phyloP scores from a whole-genome alignment of 2,888 invertebrate species.

The Oxycera nigricornis region DNA sequence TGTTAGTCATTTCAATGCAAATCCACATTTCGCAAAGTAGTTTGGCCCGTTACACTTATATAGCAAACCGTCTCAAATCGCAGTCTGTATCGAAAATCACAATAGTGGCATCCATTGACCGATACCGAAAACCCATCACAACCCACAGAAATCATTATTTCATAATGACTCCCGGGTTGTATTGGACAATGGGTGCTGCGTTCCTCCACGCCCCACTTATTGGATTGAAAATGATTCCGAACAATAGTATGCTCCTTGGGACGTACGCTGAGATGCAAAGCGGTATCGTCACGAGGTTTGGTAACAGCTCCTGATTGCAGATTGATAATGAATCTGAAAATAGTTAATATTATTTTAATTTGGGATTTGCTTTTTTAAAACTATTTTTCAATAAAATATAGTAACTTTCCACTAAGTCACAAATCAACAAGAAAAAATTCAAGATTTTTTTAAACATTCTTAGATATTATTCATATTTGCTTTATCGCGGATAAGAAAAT shows the following conservation, averaged over 20 bases:
- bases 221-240: neutral
- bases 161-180: neutral
- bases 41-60: slow-evolving; percentile 1
- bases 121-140: slow-evolving; percentile 1
- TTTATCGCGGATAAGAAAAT: no score
- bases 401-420: neutral
- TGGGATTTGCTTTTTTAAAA: no score
- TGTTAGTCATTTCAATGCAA: no score
- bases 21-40: slow-evolving; percentile 9
- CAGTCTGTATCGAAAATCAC: slow-evolving; percentile 20
- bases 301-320: slow-evolving; percentile 14
- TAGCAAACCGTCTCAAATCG: slow-evolving; percentile 1
- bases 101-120: slow-evolving; percentile 28
- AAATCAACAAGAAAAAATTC: neutral
- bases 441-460: no score
- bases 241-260: slow-evolving; percentile 13
- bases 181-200: slow-evolving; percentile 26
- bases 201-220: slow-evolving; percentile 12
- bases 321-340: slow-evolving; percentile 25
- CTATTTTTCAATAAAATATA: neutral
- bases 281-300: slow-evolving; percentile 11
- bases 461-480: no score
- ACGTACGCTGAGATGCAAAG: slow-evolving; percentile 22
- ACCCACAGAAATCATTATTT: slow-evolving; percentile 1
- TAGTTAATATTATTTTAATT: neutral